These are phyloP conservation scores for Megalops atlanticus DNA, from an alignment of 2,113 vertebrate genomes.

Conservation along the genomic window DNA sequence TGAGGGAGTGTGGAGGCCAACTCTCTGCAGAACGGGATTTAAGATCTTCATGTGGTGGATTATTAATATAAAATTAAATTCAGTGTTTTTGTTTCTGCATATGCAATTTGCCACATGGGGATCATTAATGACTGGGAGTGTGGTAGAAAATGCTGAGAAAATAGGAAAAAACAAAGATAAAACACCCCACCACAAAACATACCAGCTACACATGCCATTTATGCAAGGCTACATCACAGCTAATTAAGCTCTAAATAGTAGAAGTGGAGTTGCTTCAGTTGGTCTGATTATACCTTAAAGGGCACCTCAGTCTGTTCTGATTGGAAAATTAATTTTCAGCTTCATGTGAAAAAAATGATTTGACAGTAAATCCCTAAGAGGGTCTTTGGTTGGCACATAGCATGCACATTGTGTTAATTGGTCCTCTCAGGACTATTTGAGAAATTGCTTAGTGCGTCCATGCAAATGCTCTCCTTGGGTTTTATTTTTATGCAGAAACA, in stretches of 20 bases:
- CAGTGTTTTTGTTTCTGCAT: constrained; percentile 50
- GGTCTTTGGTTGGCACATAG: no score
- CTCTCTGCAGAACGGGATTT: constrained; percentile 49
- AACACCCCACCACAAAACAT: neutral
- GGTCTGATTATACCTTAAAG: no score
- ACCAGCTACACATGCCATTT: neutral
- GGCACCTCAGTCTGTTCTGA: no score
- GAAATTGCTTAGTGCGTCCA: no score
- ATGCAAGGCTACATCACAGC: neutral
- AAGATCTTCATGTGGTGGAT: constrained; percentile 44
- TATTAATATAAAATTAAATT: constrained; percentile 76
- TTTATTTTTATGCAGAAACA: no score
- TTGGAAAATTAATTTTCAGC: no score
- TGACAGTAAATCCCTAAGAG: no score
- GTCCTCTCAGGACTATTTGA: no score
- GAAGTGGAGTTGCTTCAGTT: neutral
- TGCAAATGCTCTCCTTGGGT: no score
- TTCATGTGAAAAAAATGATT: no score
- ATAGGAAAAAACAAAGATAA: constrained; percentile 64
- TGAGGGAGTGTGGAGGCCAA: constrained; percentile 50
- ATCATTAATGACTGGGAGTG: constrained; percentile 77
- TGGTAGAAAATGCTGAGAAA: constrained; percentile 69
- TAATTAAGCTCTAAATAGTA: neutral
- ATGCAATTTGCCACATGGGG: constrained; percentile 59
- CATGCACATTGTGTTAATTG: no score